Evolutionary conservation across 2,888 invertebrate species (phyloP).

Genomic region (Agrochola lychnidis): DNA sequence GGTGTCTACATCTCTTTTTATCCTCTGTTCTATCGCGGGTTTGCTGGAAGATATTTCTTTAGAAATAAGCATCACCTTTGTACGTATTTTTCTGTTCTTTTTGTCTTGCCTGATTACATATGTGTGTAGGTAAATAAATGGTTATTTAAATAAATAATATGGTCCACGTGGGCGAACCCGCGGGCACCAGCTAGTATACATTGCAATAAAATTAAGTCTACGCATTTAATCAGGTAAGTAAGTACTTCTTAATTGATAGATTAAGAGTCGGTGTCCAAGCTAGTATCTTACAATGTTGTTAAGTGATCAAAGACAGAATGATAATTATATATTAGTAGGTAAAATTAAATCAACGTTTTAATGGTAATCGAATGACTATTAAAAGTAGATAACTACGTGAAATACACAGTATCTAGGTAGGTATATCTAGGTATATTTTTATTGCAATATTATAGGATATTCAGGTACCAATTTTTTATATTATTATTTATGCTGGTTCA

Average conservation of each 20-base stretch:
- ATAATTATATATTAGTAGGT: not conserved
- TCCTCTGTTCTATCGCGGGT: no score
- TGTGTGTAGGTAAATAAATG: no score
- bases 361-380: not conserved
- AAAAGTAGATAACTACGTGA: not conserved
- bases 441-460: not conserved
- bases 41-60: no score
- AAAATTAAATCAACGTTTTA: constrained; percentile 8
- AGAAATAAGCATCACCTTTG: no score
- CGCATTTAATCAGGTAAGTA: constrained; percentile 6
- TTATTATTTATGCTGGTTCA: not conserved
- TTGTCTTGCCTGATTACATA: no score
- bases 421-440: not conserved
- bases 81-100: no score
- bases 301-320: constrained; percentile 8
- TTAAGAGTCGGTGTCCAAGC: constrained; percentile 2
- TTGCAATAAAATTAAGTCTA: constrained; percentile 31
- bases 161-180: no score
- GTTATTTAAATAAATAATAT: no score
- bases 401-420: not conserved
- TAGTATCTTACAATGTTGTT: constrained; percentile 38
- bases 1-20: no score
- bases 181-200: not conserved
- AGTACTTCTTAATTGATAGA: constrained; percentile 12
- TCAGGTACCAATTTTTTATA: no score